Evolutionary conservation across 2,888 invertebrate genomes (phyloP), one percentile per base, ranked within the genome.

Genomic region (Terebella lapidaria): DNA sequence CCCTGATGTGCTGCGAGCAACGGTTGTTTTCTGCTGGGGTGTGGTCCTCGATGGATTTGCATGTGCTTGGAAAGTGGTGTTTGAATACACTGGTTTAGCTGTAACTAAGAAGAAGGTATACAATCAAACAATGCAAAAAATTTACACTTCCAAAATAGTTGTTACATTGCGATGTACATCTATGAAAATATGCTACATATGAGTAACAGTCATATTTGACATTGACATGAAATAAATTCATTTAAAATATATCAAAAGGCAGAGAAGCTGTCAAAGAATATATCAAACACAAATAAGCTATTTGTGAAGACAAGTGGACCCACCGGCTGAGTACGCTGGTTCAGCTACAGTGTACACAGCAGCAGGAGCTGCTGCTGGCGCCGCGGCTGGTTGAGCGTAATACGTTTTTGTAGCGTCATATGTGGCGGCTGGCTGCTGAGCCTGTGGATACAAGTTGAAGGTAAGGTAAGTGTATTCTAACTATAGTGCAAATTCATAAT

Each of bases 291-390:
- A 5, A 49, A 22, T 5, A 49, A 25, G 28, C 29, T 27, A 10
- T 10, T 18, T 5, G 53, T 5, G 15, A 27, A 28, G 28, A 27
- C 10, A 18, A 27, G 29, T 15, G 22, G 5, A 22, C 53, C 15
- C 10, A 53, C 53, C 52, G 55, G 61, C 30, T 59, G 61, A 60
- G 60, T 64, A 64, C 22, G 59, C 42, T 10, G 64, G 46, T 51
- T 64, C 64, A 30, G 64, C 62, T 28, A 62, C 62, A 24, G 61
- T 64, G 59, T 64, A 64, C 20, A 64, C 64, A 26, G 62, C 58
- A 5, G 60, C 49, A 3, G 59, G 51, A 27, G 61, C 58, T 27
- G 64, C 62, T 30, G 63, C 53, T 3, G 60, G 60, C 3, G 63
- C 63, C 2, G 64, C 64, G 2, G 62, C 60, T 20, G 59, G 47